phyloP scores from a whole-genome alignment of 1,140 invertebrate species.

The Nasonia giraulti region DNA sequence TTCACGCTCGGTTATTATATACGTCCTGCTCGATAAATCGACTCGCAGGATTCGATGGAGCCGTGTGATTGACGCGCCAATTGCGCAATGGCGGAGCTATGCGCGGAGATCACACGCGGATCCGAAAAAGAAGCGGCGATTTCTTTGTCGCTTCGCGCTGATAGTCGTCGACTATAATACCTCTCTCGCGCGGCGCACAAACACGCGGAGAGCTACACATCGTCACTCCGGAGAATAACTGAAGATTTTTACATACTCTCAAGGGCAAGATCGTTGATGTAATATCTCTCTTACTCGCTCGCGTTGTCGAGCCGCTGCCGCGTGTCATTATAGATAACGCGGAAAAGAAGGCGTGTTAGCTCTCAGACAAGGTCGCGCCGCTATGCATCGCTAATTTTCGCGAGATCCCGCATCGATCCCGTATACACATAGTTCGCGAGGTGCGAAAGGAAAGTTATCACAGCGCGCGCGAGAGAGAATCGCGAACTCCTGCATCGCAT shows the following conservation, averaged over 20 bases:
- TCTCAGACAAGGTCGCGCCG: background rate
- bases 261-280: slow-evolving; percentile 31
- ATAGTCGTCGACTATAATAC: too few species aligned
- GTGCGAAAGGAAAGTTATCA: background rate
- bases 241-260: slow-evolving; percentile 37
- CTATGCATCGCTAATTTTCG: slow-evolving; percentile 46
- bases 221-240: slow-evolving; percentile 2
- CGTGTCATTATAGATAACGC: slow-evolving; percentile 1
- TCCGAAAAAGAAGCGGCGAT: too few species aligned
- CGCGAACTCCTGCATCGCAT: too few species aligned
- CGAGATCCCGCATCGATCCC: slow-evolving; percentile 37
- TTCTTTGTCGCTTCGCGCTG: too few species aligned
- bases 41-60: too few species aligned
- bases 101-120: too few species aligned
- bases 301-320: background rate
- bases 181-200: background rate
- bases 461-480: too few species aligned
- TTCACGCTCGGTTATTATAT: too few species aligned
- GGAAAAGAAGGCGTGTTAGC: slow-evolving; percentile 3
- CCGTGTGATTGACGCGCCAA: too few species aligned
- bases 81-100: too few species aligned
- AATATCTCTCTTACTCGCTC: slow-evolving; percentile 1
- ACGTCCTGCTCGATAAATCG: too few species aligned
- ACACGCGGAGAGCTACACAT: background rate
- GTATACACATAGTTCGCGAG: too few species aligned